A percentile compares a stretch with the other conserved stretches of the same genome.
Conservation (phyloP, 2,113 vertebrate genomes). For the Cavia aperea region DNA sequence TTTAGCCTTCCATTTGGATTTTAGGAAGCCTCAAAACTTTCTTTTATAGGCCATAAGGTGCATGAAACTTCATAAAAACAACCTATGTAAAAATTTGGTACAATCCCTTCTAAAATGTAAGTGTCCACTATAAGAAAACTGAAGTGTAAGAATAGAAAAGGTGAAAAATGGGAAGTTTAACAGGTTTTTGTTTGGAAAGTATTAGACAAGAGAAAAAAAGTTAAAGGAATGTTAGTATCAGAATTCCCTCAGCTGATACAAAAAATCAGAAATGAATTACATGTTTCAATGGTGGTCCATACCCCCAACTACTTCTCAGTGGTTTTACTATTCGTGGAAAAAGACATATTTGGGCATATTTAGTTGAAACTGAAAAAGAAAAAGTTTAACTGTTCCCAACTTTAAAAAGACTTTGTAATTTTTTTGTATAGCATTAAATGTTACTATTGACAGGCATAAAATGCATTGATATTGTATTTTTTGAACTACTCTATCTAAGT, state of each 20-base stretch:
- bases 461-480: not conserved
- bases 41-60: not conserved
- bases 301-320: not conserved
- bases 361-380: not conserved
- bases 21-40: not conserved
- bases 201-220: not conserved
- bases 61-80: not conserved
- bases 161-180: not conserved
- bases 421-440: not conserved
- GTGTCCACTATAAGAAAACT: not conserved
- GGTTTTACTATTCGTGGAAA: not conserved
- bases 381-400: not conserved
- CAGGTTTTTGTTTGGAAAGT: not conserved
- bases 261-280: not conserved
- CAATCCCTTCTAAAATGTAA: not conserved
- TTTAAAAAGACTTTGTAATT: not conserved
- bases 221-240: not conserved
- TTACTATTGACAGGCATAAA: not conserved
- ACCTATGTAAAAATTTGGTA: not conserved
- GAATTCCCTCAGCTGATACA: not conserved
- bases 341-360: constrained; percentile 2
- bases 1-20: not conserved
- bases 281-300: not conserved
- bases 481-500: not conserved
- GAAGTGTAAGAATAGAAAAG: not conserved